A percentile compares a stretch with the other conserved stretches of the same genome.
These are phyloP conservation scores for Tetramorium bicarinatum DNA, from an alignment of 2,888 invertebrate species.

Conservation along the genomic window DNA sequence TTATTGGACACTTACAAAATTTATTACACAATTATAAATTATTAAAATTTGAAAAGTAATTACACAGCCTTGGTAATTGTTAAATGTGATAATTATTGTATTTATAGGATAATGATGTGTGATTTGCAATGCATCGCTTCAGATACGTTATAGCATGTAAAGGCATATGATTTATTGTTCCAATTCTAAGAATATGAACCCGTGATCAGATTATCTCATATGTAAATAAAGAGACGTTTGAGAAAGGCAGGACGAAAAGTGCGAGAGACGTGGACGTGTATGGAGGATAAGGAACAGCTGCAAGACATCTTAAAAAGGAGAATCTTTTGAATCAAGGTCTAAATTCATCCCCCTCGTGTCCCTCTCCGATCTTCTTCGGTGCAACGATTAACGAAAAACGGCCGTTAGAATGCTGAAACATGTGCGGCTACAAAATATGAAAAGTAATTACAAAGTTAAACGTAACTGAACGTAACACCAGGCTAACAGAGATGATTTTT, in stretches of 20 bases:
- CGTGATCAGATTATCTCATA: constrained; percentile 39
- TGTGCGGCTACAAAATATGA: constrained; percentile 39
- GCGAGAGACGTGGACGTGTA: constrained; percentile 44
- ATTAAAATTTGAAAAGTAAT: neutral
- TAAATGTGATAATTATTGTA: neutral
- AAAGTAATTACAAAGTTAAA: constrained; percentile 4
- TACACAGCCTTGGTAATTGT: neutral
- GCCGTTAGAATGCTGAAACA: neutral
- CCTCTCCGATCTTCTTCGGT: constrained; percentile 70
- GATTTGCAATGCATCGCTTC: neutral
- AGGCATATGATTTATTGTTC: constrained; percentile 5
- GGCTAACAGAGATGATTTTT: neutral
- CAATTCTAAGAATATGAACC: constrained; percentile 11
- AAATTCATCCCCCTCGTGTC: constrained; percentile 66
- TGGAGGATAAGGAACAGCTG: constrained; percentile 79
- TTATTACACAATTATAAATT: neutral
- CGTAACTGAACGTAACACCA: neutral
- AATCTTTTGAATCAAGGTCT: constrained; percentile 81
- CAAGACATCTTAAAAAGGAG: constrained; percentile 79
- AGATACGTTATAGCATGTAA: neutral
- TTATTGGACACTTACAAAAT: neutral
- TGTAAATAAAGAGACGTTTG: constrained; percentile 56
- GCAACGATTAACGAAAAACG: constrained; percentile 48
- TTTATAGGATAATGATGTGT: neutral
- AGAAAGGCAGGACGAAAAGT: constrained; percentile 25